A percentile compares a stretch with the other conserved stretches of the same genome.
These are phyloP conservation scores for Temnothorax curvispinosus DNA, from an alignment of 1,140 invertebrate genomes.

Conservation along the genomic window DNA sequence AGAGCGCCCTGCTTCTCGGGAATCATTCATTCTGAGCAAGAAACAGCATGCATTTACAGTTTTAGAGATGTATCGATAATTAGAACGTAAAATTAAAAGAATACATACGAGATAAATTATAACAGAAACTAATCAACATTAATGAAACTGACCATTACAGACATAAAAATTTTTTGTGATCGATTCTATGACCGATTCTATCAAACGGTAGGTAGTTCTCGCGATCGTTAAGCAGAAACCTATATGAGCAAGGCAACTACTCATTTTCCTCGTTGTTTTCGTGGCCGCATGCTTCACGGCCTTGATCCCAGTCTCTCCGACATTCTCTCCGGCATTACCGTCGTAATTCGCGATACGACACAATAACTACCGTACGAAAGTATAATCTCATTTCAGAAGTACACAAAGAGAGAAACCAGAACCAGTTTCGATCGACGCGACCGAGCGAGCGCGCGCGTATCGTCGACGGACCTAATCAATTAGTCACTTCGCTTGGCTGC, in stretches of 20 bases:
- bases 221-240: conserved; percentile 1
- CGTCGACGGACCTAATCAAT: conserved; percentile 71
- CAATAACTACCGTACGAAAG: conserved; percentile 59
- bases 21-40: background rate
- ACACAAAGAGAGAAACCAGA: conserved; percentile 54
- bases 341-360: conserved; percentile 59
- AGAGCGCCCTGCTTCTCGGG: background rate
- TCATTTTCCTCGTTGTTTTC: conserved; percentile 50
- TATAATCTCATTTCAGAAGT: conserved; percentile 65
- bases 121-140: background rate
- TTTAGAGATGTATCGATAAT: background rate
- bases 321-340: conserved; percentile 34
- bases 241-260: background rate
- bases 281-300: conserved; percentile 7
- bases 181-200: conserved; percentile 1
- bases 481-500: conserved; percentile 76
- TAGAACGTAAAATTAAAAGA: background rate
- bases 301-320: conserved; percentile 28
- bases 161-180: conserved; percentile 3
- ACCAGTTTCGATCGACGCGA: conserved; percentile 58
- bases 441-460: conserved; percentile 31
- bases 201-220: conserved; percentile 13
- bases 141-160: background rate
- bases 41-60: background rate
- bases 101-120: background rate